Percentiles rank a stretch among this genome's conserved stretches.
Conservation (phyloP, 2,797 vertebrate genomes). For the Nasua narica region DNA sequence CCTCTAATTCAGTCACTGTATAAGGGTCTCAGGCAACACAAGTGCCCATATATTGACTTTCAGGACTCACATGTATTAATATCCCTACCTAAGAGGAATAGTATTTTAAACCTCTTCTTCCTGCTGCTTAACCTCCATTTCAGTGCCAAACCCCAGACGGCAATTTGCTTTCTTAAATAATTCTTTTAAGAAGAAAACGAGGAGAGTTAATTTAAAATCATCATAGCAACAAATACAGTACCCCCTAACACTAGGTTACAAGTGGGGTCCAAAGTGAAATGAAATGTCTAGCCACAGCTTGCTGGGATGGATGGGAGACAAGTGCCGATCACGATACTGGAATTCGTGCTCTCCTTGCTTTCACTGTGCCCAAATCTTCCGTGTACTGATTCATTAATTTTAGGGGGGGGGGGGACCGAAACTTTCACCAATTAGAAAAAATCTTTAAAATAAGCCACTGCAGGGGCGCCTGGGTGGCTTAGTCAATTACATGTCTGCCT, state of each 20-base stretch:
- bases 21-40: not conserved
- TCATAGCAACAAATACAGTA: not conserved
- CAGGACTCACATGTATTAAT: not conserved
- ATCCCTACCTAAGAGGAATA: not conserved
- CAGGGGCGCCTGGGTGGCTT: too few relatives aligned
- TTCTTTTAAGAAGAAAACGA: not conserved
- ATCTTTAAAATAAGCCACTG: not conserved
- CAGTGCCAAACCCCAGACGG: not conserved
- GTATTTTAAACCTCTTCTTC: not conserved
- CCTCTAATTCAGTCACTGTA: not conserved
- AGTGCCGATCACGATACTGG: fast-evolving
- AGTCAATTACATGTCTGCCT: too few relatives aligned
- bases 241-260: not conserved
- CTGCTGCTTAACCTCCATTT: not conserved
- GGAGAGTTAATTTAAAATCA: not conserved
- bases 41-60: not conserved
- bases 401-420: not conserved
- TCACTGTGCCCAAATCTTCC: not conserved
- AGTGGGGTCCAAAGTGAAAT: not conserved
- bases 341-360: not conserved
- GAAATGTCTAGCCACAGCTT: not conserved
- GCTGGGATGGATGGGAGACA: not conserved
- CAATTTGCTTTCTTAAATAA: not conserved
- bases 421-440: not conserved
- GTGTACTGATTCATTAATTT: not conserved